Base-by-base conservation (phyloP, 2,888 invertebrate genomes). In the Dugesia japonica region DNA sequence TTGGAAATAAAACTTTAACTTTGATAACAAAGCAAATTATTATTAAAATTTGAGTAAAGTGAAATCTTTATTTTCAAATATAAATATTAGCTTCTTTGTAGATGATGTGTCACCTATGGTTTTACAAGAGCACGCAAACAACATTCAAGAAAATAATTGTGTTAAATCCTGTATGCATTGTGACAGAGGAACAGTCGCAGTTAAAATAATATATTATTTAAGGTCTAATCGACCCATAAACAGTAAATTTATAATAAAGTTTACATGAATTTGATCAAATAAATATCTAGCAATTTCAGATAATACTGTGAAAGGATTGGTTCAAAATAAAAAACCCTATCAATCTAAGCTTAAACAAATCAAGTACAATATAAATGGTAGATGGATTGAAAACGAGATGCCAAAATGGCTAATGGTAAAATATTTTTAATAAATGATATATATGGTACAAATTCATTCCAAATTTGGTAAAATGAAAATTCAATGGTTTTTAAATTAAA, bases 391-490 rank as follows among this genome's bases (percentile, higher is more conserved):
- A 1, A 56, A 56, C 17, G 20, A 56, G 17, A 56, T 56, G 4
- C 56, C 56, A n/a, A 4, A 56, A 20, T 56, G 56, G 56, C 56
- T 56, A 56, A 56, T 56, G 56, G 56, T 56, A 56, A 56, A 31
- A 31, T 31, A 13, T 13, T 7, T 31, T 13, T 31, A n/a, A n/a
- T n/a, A n/a, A n/a, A n/a, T n/a, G n/a, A n/a, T n/a, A n/a, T n/a
- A n/a, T n/a, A n/a, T n/a, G n/a, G n/a, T n/a, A n/a, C n/a, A n/a
- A n/a, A n/a, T n/a, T n/a, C n/a, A n/a, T n/a, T n/a, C n/a, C n/a
- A n/a, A n/a, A n/a, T n/a, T n/a, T n/a, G n/a, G n/a, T n/a, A n/a
- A n/a, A n/a, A n/a, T n/a, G n/a, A n/a, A n/a, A n/a, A n/a, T n/a
- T n/a, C n/a, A n/a, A n/a, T n/a, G n/a, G n/a, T n/a, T n/a, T n/a